Evolutionary conservation across 2,888 invertebrate species (phyloP).

Genomic region (Aporophyla lueneburgensis): DNA sequence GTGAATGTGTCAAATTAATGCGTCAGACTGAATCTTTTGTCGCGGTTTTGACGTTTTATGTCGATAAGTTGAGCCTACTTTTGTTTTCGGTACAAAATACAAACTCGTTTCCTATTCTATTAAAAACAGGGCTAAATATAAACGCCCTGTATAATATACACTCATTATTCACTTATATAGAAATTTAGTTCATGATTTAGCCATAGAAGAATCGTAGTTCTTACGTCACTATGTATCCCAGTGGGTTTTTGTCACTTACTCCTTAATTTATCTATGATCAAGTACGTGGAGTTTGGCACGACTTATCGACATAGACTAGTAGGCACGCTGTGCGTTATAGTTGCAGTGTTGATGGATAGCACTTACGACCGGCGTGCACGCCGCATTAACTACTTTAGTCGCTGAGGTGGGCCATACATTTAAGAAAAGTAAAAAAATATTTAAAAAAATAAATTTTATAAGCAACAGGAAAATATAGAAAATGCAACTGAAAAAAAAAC

Average conservation of each 20-base stretch:
- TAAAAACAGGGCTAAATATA: background rate
- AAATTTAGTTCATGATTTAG: background rate
- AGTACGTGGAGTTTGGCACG: background rate
- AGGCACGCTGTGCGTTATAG: conserved; percentile 54
- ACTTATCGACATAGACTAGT: conserved; percentile 34
- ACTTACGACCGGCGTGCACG: conserved; percentile 52
- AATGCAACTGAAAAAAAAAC: background rate
- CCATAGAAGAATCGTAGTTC: background rate
- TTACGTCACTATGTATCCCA: background rate
- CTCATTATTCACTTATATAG: background rate
- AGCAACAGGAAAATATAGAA: background rate
- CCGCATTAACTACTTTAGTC: conserved; percentile 12
- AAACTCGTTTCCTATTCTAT: background rate
- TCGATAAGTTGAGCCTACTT: conserved; percentile 32
- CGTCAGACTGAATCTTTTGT: conserved; percentile 56
- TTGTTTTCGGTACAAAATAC: background rate
- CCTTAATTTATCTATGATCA: no score
- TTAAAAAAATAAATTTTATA: background rate
- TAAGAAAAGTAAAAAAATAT: background rate
- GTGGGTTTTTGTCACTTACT: background rate
- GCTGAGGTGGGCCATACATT: conserved; percentile 25
- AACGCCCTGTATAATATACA: background rate
- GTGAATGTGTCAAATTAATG: conserved; percentile 66
- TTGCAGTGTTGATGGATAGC: conserved; percentile 55
- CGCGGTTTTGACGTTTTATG: conserved; percentile 40